A percentile compares a stretch with the other conserved stretches of the same genome.
Conservation (phyloP, 2,888 invertebrate genomes). For the Caenorhabditis angaria region DNA sequence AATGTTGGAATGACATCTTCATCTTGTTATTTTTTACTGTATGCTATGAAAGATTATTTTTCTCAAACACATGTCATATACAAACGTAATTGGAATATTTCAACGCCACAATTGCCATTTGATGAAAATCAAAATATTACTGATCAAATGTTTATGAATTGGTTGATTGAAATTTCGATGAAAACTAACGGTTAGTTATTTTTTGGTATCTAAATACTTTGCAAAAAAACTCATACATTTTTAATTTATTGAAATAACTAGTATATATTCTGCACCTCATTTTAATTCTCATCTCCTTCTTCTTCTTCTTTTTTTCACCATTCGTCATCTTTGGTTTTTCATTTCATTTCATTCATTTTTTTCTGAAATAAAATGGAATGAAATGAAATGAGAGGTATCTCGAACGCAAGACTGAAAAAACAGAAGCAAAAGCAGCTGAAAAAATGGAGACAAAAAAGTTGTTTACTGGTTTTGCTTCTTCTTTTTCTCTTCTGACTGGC, state of each 20-base stretch:
- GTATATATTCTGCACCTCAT: not conserved
- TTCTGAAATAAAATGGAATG: not conserved
- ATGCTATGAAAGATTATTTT: slow-evolving; percentile 71
- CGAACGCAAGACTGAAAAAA: not conserved
- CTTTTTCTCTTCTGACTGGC: not conserved
- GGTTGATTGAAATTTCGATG: slow-evolving; percentile 62
- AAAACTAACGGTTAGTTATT: slow-evolving; percentile 64
- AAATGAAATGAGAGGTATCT: not conserved
- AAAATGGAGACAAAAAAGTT: not conserved
- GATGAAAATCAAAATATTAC: slow-evolving; percentile 65
- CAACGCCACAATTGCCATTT: slow-evolving; percentile 65
- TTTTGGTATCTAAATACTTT: slow-evolving; percentile 3
- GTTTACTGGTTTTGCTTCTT: slow-evolving; percentile 3
- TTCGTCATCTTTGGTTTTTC: slow-evolving; percentile 10
- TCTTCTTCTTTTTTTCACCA: slow-evolving; percentile 11
- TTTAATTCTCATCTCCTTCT: not conserved
- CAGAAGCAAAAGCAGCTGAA: not conserved
- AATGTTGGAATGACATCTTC: slow-evolving; percentile 53
- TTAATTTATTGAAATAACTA: slow-evolving; percentile 9
- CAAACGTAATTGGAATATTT: slow-evolving; percentile 61
- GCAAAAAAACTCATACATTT: not conserved
- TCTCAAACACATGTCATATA: slow-evolving; percentile 59
- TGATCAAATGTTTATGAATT: slow-evolving; percentile 54
- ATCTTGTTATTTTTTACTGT: slow-evolving; percentile 69
- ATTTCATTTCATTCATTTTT: not conserved